Conservation (phyloP, 1,140 invertebrate genomes). For the Drosophila pruinosa region DNA sequence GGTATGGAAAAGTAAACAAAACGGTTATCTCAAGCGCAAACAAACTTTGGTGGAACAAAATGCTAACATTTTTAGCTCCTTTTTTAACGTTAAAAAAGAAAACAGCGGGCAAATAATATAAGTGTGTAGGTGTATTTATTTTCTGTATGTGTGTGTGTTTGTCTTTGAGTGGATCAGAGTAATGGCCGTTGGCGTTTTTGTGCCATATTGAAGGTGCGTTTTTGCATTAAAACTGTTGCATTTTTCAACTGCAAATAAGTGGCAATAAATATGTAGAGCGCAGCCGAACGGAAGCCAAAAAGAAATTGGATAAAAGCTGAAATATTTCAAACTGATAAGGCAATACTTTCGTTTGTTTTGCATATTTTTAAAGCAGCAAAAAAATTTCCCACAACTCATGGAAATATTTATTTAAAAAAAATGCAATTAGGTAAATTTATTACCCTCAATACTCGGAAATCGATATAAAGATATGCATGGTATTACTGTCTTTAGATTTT, state of each 20-base stretch:
- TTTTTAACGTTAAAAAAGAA: conserved; percentile 41
- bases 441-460: no score
- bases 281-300: conserved; percentile 20
- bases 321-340: conserved; percentile 3
- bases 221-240: conserved; percentile 70
- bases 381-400: not conserved
- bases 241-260: conserved; percentile 58
- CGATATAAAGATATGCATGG: no score
- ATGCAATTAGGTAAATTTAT: not conserved
- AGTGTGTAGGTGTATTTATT: not conserved
- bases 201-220: conserved; percentile 30
- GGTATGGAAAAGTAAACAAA: conserved; percentile 35
- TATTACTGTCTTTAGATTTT: not conserved
- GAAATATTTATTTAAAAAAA: not conserved
- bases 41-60: conserved; percentile 69
- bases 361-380: conserved; percentile 3
- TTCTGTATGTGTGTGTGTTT: conserved; percentile 9
- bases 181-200: conserved; percentile 44
- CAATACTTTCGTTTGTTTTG: not conserved
- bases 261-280: conserved; percentile 57
- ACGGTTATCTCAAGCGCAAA: conserved; percentile 64
- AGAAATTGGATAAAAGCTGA: not conserved
- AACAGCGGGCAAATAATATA: conserved; percentile 29
- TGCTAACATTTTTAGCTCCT: conserved; percentile 60
- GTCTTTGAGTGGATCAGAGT: conserved; percentile 32